A percentile compares a stretch with the other conserved stretches of the same genome.
Conservation (phyloP, 2,113 vertebrate genomes). For the Perccottus glenii region DNA sequence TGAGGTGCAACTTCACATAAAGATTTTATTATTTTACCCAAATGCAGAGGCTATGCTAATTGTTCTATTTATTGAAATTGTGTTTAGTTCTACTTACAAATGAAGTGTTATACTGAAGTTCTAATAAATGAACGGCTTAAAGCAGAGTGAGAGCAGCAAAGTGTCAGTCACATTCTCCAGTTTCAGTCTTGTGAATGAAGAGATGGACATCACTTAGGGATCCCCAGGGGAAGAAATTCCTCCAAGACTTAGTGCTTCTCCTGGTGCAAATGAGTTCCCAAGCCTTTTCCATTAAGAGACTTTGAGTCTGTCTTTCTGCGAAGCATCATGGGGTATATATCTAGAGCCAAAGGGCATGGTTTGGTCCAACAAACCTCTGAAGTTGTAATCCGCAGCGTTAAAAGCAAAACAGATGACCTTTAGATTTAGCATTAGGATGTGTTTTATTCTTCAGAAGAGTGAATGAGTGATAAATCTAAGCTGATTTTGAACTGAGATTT, state of each 20-base stretch:
- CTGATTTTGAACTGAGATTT: background rate
- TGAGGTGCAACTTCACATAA: too few relatives aligned
- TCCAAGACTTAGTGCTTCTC: slow-evolving; percentile 77
- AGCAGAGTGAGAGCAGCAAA: slow-evolving; percentile 24
- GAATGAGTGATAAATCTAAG: background rate
- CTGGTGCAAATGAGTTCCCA: slow-evolving; percentile 59
- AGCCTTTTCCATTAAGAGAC: slow-evolving; percentile 60
- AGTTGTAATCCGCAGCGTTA: slow-evolving; percentile 68
- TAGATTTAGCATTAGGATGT: background rate
- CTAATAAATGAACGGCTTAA: slow-evolving; percentile 22
- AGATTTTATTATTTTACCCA: too few relatives aligned
- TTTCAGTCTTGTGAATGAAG: slow-evolving; percentile 62
- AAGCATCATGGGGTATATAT: slow-evolving; percentile 31
- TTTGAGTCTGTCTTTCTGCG: slow-evolving; percentile 27
- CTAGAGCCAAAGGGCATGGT: slow-evolving; percentile 53
- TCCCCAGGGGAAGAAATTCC: slow-evolving; percentile 81
- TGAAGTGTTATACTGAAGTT: background rate
- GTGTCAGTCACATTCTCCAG: slow-evolving; percentile 67
- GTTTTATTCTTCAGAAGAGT: background rate
- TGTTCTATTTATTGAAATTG: too few relatives aligned
- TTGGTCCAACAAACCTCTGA: slow-evolving; percentile 61
- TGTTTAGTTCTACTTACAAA: too few relatives aligned
- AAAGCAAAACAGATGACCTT: slow-evolving; percentile 55
- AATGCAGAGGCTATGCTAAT: too few relatives aligned
- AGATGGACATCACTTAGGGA: slow-evolving; percentile 72